Conservation (phyloP, 2,888 invertebrate genomes). For the Diarsia rubi region DNA sequence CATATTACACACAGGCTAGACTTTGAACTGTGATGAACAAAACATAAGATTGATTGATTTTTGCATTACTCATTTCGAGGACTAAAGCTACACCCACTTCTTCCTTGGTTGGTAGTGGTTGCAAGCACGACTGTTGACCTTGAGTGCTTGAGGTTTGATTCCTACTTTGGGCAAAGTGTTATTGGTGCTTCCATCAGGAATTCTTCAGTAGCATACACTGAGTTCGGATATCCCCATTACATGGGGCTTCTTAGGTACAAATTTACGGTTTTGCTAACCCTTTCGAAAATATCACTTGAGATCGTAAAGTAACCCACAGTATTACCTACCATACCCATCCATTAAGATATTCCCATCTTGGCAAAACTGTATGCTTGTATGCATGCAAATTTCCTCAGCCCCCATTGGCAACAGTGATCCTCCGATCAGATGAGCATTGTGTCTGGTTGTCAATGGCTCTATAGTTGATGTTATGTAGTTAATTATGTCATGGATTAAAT, state of each 20-base stretch:
- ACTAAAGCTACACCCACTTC: neutral
- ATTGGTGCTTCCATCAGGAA: no score
- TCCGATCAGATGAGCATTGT: neutral
- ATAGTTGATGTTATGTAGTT: neutral
- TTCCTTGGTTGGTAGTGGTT: no score
- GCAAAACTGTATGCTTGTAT: no score
- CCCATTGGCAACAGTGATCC: neutral
- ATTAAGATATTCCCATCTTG: neutral
- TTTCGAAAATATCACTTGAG: no score
- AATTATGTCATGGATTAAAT: neutral
- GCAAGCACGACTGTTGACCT: no score
- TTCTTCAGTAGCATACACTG: no score
- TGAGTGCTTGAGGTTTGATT: no score
- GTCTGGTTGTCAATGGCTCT: neutral
- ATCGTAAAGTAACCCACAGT: neutral
- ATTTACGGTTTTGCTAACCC: no score
- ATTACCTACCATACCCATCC: neutral
- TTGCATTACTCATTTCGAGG: neutral
- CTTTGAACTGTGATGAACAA: constrained; percentile 20
- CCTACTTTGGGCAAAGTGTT: no score
- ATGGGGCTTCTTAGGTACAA: no score
- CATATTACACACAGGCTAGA: neutral
- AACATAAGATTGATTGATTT: neutral
- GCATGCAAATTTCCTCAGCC: neutral
- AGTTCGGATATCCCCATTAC: no score